Evolutionary conservation across 1,140 invertebrate species (phyloP).

Genomic region (Propsilocerus akamusi): DNA sequence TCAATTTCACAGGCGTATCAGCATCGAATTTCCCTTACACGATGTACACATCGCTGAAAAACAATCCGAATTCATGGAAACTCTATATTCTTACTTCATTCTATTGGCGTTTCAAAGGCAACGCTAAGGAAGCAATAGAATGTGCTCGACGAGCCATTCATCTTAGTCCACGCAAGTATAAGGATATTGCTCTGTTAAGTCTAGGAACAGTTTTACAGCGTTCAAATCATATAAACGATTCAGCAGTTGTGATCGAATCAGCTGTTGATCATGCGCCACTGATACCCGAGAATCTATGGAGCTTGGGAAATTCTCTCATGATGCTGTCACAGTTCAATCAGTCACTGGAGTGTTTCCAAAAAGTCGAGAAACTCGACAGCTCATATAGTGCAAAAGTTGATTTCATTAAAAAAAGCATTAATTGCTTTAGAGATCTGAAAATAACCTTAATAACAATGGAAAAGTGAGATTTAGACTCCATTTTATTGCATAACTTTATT

Average conservation of each 20-base stretch:
- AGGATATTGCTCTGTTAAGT: constrained; percentile 62
- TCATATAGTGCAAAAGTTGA: constrained; percentile 19
- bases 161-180: constrained; percentile 51
- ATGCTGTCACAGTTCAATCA: constrained; percentile 41
- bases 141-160: constrained; percentile 61
- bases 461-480: constrained; percentile 7
- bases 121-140: constrained; percentile 59
- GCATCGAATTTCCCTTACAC: constrained; percentile 46
- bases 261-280: constrained; percentile 59
- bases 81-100: constrained; percentile 68
- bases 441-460: constrained; percentile 20
- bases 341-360: constrained; percentile 42
- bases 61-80: constrained; percentile 64
- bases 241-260: constrained; percentile 55
- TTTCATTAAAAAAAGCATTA: constrained; percentile 19
- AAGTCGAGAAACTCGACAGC: constrained; percentile 44
- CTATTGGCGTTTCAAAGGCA: constrained; percentile 67
- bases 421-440: constrained; percentile 19
- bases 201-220: constrained; percentile 67
- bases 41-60: constrained; percentile 38
- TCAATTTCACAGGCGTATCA: too few species aligned
- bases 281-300: constrained; percentile 54
- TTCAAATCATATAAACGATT: constrained; percentile 51
- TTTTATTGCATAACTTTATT: neutral
- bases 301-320: constrained; percentile 56